Conservation (phyloP, 2,888 invertebrate species). For the Catocala fraxini region DNA sequence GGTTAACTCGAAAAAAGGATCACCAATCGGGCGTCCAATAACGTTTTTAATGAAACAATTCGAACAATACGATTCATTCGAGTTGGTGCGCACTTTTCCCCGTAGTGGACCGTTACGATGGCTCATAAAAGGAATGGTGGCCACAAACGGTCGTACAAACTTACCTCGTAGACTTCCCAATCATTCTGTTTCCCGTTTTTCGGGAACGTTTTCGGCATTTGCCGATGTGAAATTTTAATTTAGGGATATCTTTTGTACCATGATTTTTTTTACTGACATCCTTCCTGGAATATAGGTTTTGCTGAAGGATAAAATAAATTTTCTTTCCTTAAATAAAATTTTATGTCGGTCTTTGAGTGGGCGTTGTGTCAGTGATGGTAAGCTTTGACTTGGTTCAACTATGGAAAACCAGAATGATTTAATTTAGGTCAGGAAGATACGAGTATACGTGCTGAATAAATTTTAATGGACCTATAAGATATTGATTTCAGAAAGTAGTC, state of each 20-base stretch:
- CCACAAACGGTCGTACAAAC: slow-evolving; percentile 63
- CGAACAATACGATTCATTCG: slow-evolving; percentile 61
- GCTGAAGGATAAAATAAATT: too few species aligned
- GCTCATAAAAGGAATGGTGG: slow-evolving; percentile 73
- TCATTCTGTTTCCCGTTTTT: slow-evolving; percentile 46
- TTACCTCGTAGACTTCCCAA: slow-evolving; percentile 70
- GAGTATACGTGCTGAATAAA: too few species aligned
- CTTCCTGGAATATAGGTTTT: neutral
- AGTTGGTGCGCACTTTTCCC: slow-evolving; percentile 61
- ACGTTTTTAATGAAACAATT: slow-evolving; percentile 71
- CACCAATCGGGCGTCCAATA: slow-evolving; percentile 43
- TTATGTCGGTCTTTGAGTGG: too few species aligned
- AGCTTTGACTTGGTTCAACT: too few species aligned
- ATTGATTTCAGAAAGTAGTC: too few species aligned
- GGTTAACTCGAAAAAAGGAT: slow-evolving; percentile 26
- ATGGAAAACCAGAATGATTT: too few species aligned
- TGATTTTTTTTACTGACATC: neutral
- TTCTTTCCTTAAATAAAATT: too few species aligned
- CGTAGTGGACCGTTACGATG: slow-evolving; percentile 66
- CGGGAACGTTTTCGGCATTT: neutral
- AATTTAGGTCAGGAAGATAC: too few species aligned
- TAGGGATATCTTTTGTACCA: too few species aligned
- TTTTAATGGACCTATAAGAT: too few species aligned
- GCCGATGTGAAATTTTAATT: neutral
- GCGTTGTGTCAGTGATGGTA: too few species aligned